Conservation (phyloP, 2,113 vertebrate genomes). For the Centropus bengalensis region DNA sequence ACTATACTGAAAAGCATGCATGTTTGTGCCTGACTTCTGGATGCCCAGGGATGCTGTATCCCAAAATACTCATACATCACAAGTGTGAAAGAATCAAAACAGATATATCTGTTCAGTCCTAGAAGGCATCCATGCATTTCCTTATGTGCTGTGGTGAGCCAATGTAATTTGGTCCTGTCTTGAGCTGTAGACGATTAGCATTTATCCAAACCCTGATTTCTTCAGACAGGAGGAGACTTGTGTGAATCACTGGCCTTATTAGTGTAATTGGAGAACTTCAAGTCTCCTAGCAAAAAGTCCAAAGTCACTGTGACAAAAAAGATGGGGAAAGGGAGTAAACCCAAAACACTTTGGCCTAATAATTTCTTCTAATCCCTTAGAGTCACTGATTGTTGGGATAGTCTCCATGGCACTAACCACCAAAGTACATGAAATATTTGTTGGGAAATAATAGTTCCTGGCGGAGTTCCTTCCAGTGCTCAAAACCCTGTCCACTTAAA, state of each 20-base stretch:
- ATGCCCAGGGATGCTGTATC: neutral
- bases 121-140: neutral
- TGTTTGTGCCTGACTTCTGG: neutral
- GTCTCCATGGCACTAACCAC: constrained; percentile 43
- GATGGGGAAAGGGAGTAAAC: constrained; percentile 16
- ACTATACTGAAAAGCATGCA: neutral
- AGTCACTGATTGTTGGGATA: constrained; percentile 39
- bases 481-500: constrained; percentile 48
- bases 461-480: constrained; percentile 27
- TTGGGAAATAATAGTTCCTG: constrained; percentile 45
- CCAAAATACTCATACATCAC: neutral
- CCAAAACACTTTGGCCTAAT: constrained; percentile 16
- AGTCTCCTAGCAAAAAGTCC: constrained; percentile 44
- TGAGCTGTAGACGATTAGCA: neutral
- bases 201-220: neutral
- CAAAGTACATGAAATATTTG: constrained; percentile 32
- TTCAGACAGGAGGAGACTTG: neutral
- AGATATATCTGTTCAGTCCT: neutral
- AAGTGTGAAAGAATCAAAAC: neutral
- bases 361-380: constrained; percentile 30
- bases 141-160: neutral
- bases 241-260: constrained; percentile 36
- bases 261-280: constrained; percentile 29
- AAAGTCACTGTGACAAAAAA: constrained; percentile 49
- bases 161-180: neutral